Conservation (phyloP, 2,888 invertebrate species). For the Parochlus steinenii region DNA sequence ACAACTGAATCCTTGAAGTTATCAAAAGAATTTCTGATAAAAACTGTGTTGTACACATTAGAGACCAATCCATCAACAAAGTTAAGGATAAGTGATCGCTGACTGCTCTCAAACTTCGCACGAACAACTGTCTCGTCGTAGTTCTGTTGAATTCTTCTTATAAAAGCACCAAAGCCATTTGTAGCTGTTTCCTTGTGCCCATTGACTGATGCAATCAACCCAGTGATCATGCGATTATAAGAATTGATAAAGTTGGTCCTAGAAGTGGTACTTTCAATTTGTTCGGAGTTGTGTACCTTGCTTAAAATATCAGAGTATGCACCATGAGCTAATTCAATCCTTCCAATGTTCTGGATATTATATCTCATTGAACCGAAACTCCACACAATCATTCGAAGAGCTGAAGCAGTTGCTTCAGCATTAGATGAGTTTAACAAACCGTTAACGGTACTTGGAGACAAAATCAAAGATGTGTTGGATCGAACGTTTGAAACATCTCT, state of each 20-base stretch:
- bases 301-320: conserved; percentile 1
- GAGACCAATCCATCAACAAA: conserved; percentile 1
- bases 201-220: not conserved
- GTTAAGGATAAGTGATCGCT: not conserved
- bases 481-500: not conserved
- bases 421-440: not conserved
- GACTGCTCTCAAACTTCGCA: conserved; percentile 1
- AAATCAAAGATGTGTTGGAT: conserved; percentile 1
- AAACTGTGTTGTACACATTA: conserved; percentile 4
- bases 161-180: conserved; percentile 2
- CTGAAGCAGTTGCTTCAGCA: too few species aligned
- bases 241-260: not conserved
- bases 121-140: conserved; percentile 7
- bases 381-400: too few species aligned
- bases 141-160: conserved; percentile 1
- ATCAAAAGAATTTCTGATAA: conserved; percentile 4
- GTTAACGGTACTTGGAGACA: conserved; percentile 2
- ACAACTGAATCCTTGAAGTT: conserved; percentile 6
- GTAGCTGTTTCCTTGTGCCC: not conserved
- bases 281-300: not conserved
- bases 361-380: too few species aligned
- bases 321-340: conserved; percentile 5
- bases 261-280: not conserved
- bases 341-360: too few species aligned
- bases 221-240: conserved; percentile 1